phyloP scores from a whole-genome alignment of 2,797 vertebrate genomes.

The Apogon talboti region DNA sequence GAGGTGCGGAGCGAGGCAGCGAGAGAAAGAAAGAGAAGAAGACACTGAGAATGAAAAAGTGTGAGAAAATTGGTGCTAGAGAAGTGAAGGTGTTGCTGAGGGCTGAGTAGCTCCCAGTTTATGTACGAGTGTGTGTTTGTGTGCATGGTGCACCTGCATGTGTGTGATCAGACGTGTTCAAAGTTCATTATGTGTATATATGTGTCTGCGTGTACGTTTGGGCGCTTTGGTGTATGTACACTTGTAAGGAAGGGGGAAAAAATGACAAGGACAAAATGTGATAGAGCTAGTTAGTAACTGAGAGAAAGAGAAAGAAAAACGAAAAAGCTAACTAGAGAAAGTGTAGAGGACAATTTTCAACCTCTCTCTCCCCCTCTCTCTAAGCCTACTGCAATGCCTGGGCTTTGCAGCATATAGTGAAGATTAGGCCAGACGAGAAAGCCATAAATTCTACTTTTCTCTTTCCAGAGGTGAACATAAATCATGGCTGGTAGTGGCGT shows the following conservation, averaged over 20 bases:
- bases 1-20: conserved; percentile 73
- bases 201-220: conserved; percentile 19
- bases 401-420: conserved; percentile 75
- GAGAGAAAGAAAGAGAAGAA: conserved; percentile 67
- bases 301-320: conserved; percentile 54
- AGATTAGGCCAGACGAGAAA: conserved; percentile 79
- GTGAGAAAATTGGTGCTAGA: conserved; percentile 79
- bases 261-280: conserved; percentile 76
- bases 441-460: conserved; percentile 84
- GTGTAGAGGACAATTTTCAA: conserved; percentile 73
- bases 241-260: conserved; percentile 33
- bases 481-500: conserved; percentile 74
- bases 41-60: conserved; percentile 68
- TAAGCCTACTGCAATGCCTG: conserved; percentile 69
- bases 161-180: conserved; percentile 57
- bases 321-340: conserved; percentile 68
- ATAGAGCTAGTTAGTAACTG: conserved; percentile 76
- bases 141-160: conserved; percentile 57
- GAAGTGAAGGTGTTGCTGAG: conserved; percentile 71
- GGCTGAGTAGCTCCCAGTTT: conserved; percentile 59
- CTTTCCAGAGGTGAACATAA: conserved; percentile 82
- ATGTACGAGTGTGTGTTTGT: conserved; percentile 50
- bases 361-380: conserved; percentile 49
- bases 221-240: conserved; percentile 31
- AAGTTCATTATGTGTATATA: conserved; percentile 6